Evolutionary conservation across 2,888 invertebrate genomes (phyloP).

Genomic region (Stenotaenia linearis): DNA sequence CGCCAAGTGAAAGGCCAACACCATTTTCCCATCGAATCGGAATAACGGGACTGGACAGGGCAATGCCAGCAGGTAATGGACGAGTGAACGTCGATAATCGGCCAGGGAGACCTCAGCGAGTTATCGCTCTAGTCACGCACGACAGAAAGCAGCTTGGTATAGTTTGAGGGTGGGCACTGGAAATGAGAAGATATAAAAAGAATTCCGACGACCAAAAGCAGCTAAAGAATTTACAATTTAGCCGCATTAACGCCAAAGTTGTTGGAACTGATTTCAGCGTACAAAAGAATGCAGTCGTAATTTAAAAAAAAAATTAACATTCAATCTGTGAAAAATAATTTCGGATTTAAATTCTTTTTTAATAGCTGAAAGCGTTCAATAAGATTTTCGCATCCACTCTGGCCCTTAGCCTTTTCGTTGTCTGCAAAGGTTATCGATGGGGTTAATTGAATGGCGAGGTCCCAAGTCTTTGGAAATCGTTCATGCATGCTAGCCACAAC

Average conservation of each 20-base stretch:
- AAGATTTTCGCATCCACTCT: background rate
- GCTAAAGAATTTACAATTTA: background rate
- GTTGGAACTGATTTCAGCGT: background rate
- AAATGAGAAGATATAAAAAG: background rate
- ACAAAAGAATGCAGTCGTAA: background rate
- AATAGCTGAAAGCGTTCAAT: background rate
- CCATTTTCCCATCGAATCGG: constrained; percentile 6
- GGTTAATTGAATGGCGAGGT: constrained; percentile 12
- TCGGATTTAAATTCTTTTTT: background rate
- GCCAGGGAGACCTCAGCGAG: constrained; percentile 15
- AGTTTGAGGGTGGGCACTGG: background rate
- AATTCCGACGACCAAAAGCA: constrained; percentile 11
- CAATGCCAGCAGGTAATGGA: constrained; percentile 24
- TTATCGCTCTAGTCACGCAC: constrained; percentile 24
- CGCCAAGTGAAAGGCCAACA: constrained; percentile 23
- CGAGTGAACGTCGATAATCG: constrained; percentile 24
- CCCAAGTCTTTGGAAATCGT: constrained; percentile 2
- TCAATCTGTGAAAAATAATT: background rate
- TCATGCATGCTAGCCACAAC: constrained; percentile 12
- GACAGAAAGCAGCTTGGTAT: background rate
- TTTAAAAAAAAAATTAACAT: background rate
- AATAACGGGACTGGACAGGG: constrained; percentile 1
- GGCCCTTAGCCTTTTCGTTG: background rate
- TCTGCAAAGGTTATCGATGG: constrained; percentile 5
- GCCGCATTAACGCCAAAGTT: background rate